A percentile compares a stretch with the other conserved stretches of the same genome.
phyloP scores from a whole-genome alignment of 2,888 invertebrate genomes.

The Lasius platythorax region DNA sequence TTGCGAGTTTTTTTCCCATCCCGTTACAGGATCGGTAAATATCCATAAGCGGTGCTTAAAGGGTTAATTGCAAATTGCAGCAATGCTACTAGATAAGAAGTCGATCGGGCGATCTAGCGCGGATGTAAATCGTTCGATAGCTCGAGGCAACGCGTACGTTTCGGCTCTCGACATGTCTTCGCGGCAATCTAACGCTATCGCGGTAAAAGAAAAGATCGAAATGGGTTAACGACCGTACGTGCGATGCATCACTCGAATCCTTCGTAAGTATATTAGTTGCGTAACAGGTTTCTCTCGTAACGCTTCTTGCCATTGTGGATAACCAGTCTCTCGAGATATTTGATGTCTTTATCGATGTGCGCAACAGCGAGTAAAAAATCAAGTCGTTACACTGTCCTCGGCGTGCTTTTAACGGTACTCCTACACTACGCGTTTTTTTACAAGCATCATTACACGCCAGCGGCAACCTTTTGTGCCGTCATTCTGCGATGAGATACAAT shows the following conservation, averaged over 20 bases:
- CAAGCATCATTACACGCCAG: not conserved
- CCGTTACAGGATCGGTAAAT: not conserved
- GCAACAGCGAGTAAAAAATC: constrained; percentile 22
- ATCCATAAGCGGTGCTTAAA: not conserved
- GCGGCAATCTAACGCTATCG: constrained; percentile 50
- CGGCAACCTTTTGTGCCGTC: constrained; percentile 12
- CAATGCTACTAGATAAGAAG: not conserved
- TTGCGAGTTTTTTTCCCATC: not conserved
- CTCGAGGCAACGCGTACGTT: not conserved
- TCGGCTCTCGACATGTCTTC: constrained; percentile 12
- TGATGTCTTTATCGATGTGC: constrained; percentile 44
- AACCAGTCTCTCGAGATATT: constrained; percentile 44
- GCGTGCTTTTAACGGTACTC: constrained; percentile 43
- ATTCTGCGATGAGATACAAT: not conserved
- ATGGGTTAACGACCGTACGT: constrained; percentile 56
- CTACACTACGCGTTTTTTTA: constrained; percentile 27
- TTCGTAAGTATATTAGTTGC: constrained; percentile 25
- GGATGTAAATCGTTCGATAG: constrained; percentile 6
- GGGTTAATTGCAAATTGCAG: constrained; percentile 2
- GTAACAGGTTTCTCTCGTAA: constrained; percentile 42
- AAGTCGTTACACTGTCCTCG: constrained; percentile 31
- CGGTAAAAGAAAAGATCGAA: constrained; percentile 44
- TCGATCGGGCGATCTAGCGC: constrained; percentile 3
- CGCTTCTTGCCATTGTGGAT: constrained; percentile 53
- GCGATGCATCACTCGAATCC: constrained; percentile 42